Evolutionary conservation across 2,888 invertebrate species (phyloP).

Genomic region (Ophion obscuratus): DNA sequence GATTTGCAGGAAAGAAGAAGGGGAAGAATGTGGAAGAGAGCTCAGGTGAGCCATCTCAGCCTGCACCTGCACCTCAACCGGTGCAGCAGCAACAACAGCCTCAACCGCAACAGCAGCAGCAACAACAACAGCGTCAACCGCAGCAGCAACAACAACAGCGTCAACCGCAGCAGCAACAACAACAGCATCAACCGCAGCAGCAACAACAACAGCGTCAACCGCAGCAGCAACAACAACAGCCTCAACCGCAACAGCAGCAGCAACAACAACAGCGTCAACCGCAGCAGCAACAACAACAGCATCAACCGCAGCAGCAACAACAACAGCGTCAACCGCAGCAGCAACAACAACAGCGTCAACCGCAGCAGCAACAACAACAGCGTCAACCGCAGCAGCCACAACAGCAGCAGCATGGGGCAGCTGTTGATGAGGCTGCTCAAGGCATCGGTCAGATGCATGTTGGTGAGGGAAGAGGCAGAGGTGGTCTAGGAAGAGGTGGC

Average conservation of each 20-base stretch:
- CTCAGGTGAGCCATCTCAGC: constrained; percentile 31
- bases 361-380: too few species aligned
- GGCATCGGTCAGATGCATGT: constrained; percentile 8
- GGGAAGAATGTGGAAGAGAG: background rate
- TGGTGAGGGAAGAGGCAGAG: constrained; percentile 2
- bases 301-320: constrained; percentile 1
- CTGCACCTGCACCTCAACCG: background rate
- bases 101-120: background rate
- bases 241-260: background rate
- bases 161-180: constrained; percentile 4
- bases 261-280: background rate
- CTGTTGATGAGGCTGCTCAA: constrained; percentile 12
- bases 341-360: too few species aligned
- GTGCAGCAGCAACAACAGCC: constrained; percentile 15
- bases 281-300: background rate
- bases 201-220: background rate
- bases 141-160: constrained; percentile 2
- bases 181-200: background rate
- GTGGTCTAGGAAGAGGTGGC: background rate
- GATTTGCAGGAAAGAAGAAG: constrained; percentile 50
- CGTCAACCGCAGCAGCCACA: constrained; percentile 4
- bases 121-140: background rate
- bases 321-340: too few species aligned
- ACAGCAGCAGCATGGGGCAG: too few species aligned
- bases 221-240: background rate